phyloP scores from a whole-genome alignment of 1,140 invertebrate genomes.

The Leptinotarsa lineolata region DNA sequence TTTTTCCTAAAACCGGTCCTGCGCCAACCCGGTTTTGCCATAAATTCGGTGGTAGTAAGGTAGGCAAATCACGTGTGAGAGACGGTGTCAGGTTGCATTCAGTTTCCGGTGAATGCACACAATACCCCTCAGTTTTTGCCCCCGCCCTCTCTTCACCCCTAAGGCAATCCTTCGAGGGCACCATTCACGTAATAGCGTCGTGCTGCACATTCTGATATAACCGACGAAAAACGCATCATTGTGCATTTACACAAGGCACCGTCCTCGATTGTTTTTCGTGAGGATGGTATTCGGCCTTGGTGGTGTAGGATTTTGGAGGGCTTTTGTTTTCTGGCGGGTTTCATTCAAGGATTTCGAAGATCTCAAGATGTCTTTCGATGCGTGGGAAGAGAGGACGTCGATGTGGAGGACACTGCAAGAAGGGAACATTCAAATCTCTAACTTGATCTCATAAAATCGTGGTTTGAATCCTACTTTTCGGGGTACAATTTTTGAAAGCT shows the following conservation, averaged over 20 bases:
- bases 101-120: slow-evolving; percentile 35
- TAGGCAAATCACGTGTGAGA: slow-evolving; percentile 40
- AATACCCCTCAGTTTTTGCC: slow-evolving; percentile 18
- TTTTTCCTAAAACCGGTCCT: slow-evolving; percentile 4
- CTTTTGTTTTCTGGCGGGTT: not conserved
- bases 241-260: slow-evolving; percentile 2
- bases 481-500: too few relatives aligned
- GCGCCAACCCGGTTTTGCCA: slow-evolving; percentile 20
- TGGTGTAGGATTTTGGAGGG: not conserved
- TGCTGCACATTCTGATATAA: slow-evolving; percentile 9
- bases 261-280: slow-evolving; percentile 5
- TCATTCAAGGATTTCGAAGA: not conserved
- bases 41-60: slow-evolving; percentile 30
- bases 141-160: not conserved
- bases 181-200: slow-evolving; percentile 13
- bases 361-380: not conserved
- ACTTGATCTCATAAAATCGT: too few relatives aligned
- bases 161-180: not conserved
- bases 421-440: too few relatives aligned
- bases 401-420: too few relatives aligned
- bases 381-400: not conserved
- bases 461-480: too few relatives aligned
- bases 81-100: slow-evolving; percentile 42
- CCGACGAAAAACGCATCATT: slow-evolving; percentile 9
- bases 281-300: not conserved